Percentiles rank a stretch among this genome's conserved stretches.
phyloP scores from a whole-genome alignment of 2,113 vertebrate genomes.

The Zosterops lateralis region DNA sequence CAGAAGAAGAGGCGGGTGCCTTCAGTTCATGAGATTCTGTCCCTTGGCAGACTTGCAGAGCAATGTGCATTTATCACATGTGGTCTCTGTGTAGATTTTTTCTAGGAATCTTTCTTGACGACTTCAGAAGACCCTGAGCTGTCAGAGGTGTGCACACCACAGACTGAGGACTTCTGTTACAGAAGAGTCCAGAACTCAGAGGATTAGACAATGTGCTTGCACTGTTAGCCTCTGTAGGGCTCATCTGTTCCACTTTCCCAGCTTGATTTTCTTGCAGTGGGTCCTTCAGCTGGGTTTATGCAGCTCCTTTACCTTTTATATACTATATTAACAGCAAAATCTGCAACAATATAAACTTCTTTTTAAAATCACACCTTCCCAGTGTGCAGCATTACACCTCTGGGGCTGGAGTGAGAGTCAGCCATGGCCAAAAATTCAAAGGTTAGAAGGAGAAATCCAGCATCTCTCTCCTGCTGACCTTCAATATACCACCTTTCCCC shows the following conservation, averaged over 20 bases:
- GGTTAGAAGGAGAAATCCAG: background rate
- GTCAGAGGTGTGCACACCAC: background rate
- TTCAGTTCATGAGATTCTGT: background rate
- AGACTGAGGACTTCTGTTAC: background rate
- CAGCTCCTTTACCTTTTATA: background rate
- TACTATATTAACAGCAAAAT: background rate
- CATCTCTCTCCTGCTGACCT: background rate
- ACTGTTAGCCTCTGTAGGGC: background rate
- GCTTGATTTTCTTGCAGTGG: background rate
- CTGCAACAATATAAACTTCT: background rate
- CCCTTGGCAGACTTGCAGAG: rapidly evolving
- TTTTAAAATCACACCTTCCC: background rate
- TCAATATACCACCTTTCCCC: background rate
- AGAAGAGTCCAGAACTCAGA: background rate
- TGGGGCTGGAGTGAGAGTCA: background rate
- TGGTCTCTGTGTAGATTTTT: background rate
- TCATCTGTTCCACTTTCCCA: background rate
- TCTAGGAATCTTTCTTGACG: background rate
- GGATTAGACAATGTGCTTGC: background rate
- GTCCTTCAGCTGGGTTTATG: background rate
- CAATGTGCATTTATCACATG: background rate
- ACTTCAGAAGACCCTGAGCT: background rate
- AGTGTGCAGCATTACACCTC: background rate
- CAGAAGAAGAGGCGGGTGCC: background rate
- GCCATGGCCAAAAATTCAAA: background rate